phyloP scores from a whole-genome alignment of 2,113 vertebrate species.

The Pica pica region DNA sequence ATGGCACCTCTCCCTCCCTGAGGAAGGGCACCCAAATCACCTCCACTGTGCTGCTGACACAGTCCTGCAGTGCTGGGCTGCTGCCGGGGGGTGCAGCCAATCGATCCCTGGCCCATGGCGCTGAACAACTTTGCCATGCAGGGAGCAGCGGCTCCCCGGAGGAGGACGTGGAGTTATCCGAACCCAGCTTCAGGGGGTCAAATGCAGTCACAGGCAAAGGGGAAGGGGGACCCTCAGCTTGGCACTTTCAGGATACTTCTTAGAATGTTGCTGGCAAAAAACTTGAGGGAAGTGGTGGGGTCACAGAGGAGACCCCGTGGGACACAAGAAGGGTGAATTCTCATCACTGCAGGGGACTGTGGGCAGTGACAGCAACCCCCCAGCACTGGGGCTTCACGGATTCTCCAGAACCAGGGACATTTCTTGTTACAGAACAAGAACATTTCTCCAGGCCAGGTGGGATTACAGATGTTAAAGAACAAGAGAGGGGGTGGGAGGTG shows the following conservation, averaged over 20 bases:
- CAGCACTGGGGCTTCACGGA: accelerated
- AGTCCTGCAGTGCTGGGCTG: not conserved
- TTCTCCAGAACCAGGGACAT: not conserved
- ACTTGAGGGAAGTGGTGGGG: not conserved
- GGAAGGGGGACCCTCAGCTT: not conserved
- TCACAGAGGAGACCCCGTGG: not conserved
- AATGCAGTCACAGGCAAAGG: not conserved
- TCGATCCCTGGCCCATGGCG: not conserved
- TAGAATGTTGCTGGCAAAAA: not conserved
- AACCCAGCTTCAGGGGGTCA: not conserved
- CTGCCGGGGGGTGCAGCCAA: not conserved
- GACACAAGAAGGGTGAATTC: not conserved
- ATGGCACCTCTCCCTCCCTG: not conserved
- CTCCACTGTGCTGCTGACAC: not conserved
- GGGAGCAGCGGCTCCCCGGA: not conserved
- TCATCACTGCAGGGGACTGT: not conserved
- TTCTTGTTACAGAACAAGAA: accelerated
- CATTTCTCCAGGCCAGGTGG: not conserved
- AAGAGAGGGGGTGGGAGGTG: not conserved
- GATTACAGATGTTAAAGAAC: not conserved
- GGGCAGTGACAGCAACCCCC: not conserved
- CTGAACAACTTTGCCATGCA: not conserved
- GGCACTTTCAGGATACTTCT: not conserved
- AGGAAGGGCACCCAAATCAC: not conserved
- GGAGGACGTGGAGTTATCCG: accelerated